Percentiles rank a stretch among this genome's conserved stretches.
phyloP scores from a whole-genome alignment of 2,113 vertebrate genomes.

The Nettapus auritus region DNA sequence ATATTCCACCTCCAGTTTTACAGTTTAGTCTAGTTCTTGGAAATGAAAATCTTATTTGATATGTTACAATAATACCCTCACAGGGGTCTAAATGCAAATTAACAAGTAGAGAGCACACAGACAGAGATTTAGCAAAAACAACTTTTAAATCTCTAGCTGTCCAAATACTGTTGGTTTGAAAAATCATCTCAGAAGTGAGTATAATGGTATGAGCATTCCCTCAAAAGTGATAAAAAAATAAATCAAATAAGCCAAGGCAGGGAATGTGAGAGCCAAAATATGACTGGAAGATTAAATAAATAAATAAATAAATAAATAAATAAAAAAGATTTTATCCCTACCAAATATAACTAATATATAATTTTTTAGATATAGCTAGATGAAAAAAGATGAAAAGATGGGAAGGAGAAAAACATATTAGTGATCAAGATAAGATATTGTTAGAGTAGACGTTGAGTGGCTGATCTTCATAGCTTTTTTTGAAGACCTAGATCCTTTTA shows the following conservation, averaged over 20 bases:
- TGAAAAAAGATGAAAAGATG: background rate
- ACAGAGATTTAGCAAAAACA: background rate
- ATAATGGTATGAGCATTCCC: background rate
- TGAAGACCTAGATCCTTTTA: background rate
- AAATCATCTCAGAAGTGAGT: background rate
- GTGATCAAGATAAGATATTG: background rate
- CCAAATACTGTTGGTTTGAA: background rate
- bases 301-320: too few species aligned
- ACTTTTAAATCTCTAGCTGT: background rate
- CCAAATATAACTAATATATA: background rate
- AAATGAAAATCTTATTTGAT: background rate
- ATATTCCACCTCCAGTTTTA: background rate
- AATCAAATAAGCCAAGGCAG: background rate
- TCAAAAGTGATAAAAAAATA: background rate
- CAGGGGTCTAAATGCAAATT: background rate
- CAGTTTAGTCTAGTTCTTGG: background rate
- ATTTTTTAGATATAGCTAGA: background rate
- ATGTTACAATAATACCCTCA: background rate
- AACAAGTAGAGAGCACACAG: background rate
- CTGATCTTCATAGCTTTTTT: background rate
- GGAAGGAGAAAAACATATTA: background rate
- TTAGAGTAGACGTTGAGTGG: background rate
- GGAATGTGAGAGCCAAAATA: background rate
- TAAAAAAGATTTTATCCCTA: background rate
- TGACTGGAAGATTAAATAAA: background rate